phyloP scores from a whole-genome alignment of 1,140 invertebrate genomes.

The Bombus balteatus region DNA sequence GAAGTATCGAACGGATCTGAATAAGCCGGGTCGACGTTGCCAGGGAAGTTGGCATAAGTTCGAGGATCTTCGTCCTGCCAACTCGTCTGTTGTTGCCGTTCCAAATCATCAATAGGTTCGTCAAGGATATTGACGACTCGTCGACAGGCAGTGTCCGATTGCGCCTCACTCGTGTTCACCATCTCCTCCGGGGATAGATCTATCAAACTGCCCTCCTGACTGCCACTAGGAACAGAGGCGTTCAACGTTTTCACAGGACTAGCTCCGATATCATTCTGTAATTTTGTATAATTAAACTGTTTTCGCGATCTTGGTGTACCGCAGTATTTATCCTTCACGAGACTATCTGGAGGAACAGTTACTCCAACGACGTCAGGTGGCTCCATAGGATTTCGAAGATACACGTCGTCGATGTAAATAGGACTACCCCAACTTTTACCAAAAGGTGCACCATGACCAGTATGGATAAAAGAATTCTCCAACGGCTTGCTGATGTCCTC shows the following conservation, averaged over 20 bases:
- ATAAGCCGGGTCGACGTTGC: slow-evolving; percentile 49
- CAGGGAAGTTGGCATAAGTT: slow-evolving; percentile 79
- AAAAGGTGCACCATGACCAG: slow-evolving; percentile 88
- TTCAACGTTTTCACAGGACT: slow-evolving; percentile 81
- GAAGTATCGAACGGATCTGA: slow-evolving; percentile 86
- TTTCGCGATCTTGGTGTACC: slow-evolving; percentile 82
- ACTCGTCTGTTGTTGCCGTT: slow-evolving; percentile 59
- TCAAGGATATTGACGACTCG: slow-evolving; percentile 87
- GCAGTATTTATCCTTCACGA: slow-evolving; percentile 79
- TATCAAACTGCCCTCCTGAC: slow-evolving; percentile 84
- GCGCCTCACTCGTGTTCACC: slow-evolving; percentile 66
- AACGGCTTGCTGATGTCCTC: slow-evolving; percentile 91
- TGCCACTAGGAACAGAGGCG: slow-evolving; percentile 80
- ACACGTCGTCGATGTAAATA: slow-evolving; percentile 91
- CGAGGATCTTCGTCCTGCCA: slow-evolving; percentile 76
- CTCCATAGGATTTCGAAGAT: slow-evolving; percentile 92
- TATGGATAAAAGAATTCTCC: slow-evolving; percentile 94
- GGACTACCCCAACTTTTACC: slow-evolving; percentile 95
- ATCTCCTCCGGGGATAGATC: slow-evolving; percentile 85
- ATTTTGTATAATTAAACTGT: slow-evolving; percentile 91
- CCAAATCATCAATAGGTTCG: slow-evolving; percentile 87
- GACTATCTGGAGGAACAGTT: slow-evolving; percentile 62
- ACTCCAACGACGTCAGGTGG: slow-evolving; percentile 89
- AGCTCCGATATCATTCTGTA: slow-evolving; percentile 86
- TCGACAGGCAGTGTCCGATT: slow-evolving; percentile 64